Evolutionary conservation across 2,113 vertebrate genomes (phyloP).

Genomic region (Cephalophus harveyi): DNA sequence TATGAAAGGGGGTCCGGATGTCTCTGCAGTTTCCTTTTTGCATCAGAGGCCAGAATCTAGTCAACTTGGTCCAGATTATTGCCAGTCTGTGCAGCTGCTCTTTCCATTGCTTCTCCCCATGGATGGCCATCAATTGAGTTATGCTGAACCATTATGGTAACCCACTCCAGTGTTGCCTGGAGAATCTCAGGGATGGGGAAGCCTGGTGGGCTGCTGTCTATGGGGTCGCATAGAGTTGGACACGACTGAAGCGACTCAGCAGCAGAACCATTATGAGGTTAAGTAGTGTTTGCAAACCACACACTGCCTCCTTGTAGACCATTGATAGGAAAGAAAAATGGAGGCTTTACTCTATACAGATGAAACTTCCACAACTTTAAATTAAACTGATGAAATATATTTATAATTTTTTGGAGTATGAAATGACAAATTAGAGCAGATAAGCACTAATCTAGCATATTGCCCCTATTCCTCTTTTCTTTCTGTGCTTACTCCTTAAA

Average conservation of each 20-base stretch:
- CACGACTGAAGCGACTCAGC: too few species aligned
- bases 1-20: conserved; percentile 33
- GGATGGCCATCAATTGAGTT: background rate
- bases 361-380: background rate
- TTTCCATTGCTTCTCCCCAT: background rate
- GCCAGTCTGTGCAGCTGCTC: background rate
- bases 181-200: too few species aligned
- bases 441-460: background rate
- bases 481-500: background rate
- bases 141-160: too few species aligned
- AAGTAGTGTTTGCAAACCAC: background rate
- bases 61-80: conserved; percentile 6
- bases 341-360: background rate
- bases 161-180: too few species aligned
- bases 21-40: conserved; percentile 50
- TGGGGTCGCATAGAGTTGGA: too few species aligned
- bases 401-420: background rate
- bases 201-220: too few species aligned
- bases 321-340: too few species aligned
- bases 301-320: background rate
- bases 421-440: background rate
- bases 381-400: too few species aligned
- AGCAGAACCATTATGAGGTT: background rate
- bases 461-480: background rate
- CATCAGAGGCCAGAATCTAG: background rate